phyloP scores from a whole-genome alignment of 2,888 invertebrate species.

The Apeira syringaria region DNA sequence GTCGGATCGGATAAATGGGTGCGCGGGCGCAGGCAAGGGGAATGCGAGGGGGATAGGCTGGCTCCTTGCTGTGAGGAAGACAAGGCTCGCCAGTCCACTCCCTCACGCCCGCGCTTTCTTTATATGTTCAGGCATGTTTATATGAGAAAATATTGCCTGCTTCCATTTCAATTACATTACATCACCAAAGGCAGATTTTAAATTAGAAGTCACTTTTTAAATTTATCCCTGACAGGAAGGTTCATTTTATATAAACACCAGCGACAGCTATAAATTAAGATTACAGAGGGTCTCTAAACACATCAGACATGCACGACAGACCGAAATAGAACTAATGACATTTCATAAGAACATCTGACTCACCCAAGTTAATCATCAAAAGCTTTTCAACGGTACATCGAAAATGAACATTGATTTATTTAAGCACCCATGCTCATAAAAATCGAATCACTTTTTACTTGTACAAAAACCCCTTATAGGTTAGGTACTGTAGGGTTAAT shows the following conservation, averaged over 20 bases:
- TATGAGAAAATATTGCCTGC: constrained; percentile 51
- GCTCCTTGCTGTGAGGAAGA: constrained; percentile 60
- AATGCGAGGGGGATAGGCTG: constrained; percentile 38
- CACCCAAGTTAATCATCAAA: constrained; percentile 22
- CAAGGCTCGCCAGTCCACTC: constrained; percentile 66
- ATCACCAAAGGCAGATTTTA: constrained; percentile 37
- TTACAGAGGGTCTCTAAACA: constrained; percentile 53
- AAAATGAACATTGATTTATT: constrained; percentile 25
- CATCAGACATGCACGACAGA: constrained; percentile 41
- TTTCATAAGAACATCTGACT: constrained; percentile 27
- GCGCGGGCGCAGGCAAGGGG: constrained; percentile 51
- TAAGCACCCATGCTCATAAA: constrained; percentile 44
- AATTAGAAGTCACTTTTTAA: constrained; percentile 32
- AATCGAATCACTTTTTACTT: constrained; percentile 56
- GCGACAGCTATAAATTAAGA: constrained; percentile 49
- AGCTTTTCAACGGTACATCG: constrained; percentile 17
- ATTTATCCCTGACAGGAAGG: constrained; percentile 18
- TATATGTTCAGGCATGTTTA: constrained; percentile 63
- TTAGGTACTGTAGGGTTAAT: constrained; percentile 58
- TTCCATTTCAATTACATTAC: constrained; percentile 56
- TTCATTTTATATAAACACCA: constrained; percentile 41
- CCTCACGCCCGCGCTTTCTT: constrained; percentile 54
- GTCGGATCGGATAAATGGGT: constrained; percentile 65
- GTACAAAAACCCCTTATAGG: constrained; percentile 45
- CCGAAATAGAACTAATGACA: constrained; percentile 44